A percentile compares a stretch with the other conserved stretches of the same genome.
phyloP scores from a whole-genome alignment of 2,113 vertebrate genomes.

The Nansenia antarctica region DNA sequence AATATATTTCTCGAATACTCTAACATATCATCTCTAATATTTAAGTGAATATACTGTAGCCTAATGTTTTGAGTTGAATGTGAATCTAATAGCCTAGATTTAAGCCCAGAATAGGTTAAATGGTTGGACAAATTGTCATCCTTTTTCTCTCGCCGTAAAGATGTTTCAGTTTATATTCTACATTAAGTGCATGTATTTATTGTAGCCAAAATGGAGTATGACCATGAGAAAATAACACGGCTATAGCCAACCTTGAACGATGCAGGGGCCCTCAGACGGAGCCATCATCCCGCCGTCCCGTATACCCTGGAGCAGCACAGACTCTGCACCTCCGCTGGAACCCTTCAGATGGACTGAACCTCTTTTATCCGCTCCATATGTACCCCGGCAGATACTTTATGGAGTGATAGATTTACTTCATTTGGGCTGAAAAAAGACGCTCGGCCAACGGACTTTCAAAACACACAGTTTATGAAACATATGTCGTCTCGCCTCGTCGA shows the following conservation, averaged over 20 bases:
- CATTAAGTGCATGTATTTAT: not conserved
- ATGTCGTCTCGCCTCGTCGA: not conserved
- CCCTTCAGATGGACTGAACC: not conserved
- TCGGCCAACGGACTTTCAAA: not conserved
- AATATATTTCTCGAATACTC: not conserved
- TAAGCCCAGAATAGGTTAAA: no score
- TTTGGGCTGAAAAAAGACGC: not conserved
- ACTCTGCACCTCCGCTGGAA: not conserved
- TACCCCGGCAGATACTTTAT: not conserved
- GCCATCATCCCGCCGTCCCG: not conserved
- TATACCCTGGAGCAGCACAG: not conserved
- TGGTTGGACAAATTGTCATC: no score
- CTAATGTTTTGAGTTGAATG: not conserved
- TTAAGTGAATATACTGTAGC: not conserved
- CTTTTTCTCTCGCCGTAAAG: no score
- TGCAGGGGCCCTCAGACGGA: not conserved
- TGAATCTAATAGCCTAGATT: not conserved
- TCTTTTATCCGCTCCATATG: conserved; percentile 3
- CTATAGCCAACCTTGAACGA: not conserved
- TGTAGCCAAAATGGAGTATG: not conserved
- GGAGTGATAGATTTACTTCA: conserved; percentile 4
- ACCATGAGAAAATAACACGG: no score
- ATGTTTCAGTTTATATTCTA: not conserved
- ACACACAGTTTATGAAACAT: not conserved
- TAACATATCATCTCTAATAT: not conserved